Base-by-base conservation (phyloP, 2,797 vertebrate species). In the Percopsis omiscomaycus region DNA sequence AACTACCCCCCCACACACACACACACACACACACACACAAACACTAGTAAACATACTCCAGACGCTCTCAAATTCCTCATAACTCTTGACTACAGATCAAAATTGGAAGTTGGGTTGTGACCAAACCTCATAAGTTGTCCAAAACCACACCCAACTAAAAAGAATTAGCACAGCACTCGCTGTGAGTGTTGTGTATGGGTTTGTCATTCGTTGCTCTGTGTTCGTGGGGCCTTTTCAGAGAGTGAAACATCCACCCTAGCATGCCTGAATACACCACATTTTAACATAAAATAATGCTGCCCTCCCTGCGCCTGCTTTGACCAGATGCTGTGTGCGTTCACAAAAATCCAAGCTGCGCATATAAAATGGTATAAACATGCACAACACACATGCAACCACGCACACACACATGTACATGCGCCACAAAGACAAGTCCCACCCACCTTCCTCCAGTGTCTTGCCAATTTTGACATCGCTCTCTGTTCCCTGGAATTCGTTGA, bases 401-500 rank as follows among this genome's bases (percentile, higher is more conserved):
- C 67, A 3, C 61, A 66, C 57, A 51, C 68, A 55, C 51, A 58
- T 55, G 66, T 62, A 74, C 70, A 65, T 11, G 28, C 49, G 46
- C 58, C 15, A 45, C 12, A 30, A 46, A 15, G 6, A 49, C 49
- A 48, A 16, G 22, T 5, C 45, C 71, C 68, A n/a, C 80, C 82
- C 92, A 93, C 98, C 98, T 97, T 99, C 98, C 88, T 99, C 98
- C 81, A 96, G 88, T 4, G 98, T 99, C 89, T 94, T 97, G 74
- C 92, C 96, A 84, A 95, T 94, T 89, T 96, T 98, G 68, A 98
- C 91, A 86, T 99, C 97, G 3, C 98, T 99, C 83, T 99, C 98
- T n/a, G 96, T 94, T 80, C 98, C 98, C 89, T 98, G 96, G 92
- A 99, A 99, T 82, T 98, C 98, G 50, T 99, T 96, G 92, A 99